Base-by-base conservation (phyloP, 2,797 vertebrate genomes). In the Manis pentadactyla region DNA sequence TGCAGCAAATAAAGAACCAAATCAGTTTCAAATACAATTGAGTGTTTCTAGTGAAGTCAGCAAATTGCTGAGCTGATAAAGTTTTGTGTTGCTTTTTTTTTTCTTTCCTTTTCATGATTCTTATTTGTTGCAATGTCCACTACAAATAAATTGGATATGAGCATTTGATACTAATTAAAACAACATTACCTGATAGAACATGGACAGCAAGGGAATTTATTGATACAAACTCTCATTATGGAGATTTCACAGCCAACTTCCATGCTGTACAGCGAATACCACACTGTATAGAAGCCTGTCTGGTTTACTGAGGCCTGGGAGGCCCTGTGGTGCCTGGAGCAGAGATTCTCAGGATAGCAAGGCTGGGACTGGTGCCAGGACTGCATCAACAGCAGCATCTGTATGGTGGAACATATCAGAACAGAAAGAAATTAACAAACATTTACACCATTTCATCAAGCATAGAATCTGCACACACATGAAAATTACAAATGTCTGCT, bases 111-210 rank as follows among this genome's bases (percentile, higher is more conserved):
- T 14, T 10, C 1, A 1, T 73, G 75, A 91, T 63, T 66, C 37
- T 82, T 94, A 73, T 69, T 90, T 51, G 68, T 78, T 93, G 19
- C 11, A 27, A 53, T 68, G 89, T 84, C 74, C 69, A 96, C 71
- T 55, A 63, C 27, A 73, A 86, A 97, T 73, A 90, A 94, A 93
- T 63, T 81, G 37, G 19, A 63, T 63, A 51, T 94, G 64, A 97
- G 39, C 66, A 92, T 96, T 96, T 93, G 68, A 87, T 93, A 84
- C 64, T 90, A 90, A 93, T 97, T 94, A 94, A 95, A 97, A 96
- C 42, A 93, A 88, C 71, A 94, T 96, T 96, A 93, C 75, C 89
- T 96, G 68, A 92, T 95, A 95, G 92, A 94, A 96, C 93, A 96
- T 89, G 21, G 55, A 49, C 29, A 84, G 17, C 31, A 83, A 90